Percentiles rank a stretch among this genome's conserved stretches.
These are phyloP conservation scores for Pelosia muscerda DNA, from an alignment of 2,888 invertebrate species.

Conservation along the genomic window DNA sequence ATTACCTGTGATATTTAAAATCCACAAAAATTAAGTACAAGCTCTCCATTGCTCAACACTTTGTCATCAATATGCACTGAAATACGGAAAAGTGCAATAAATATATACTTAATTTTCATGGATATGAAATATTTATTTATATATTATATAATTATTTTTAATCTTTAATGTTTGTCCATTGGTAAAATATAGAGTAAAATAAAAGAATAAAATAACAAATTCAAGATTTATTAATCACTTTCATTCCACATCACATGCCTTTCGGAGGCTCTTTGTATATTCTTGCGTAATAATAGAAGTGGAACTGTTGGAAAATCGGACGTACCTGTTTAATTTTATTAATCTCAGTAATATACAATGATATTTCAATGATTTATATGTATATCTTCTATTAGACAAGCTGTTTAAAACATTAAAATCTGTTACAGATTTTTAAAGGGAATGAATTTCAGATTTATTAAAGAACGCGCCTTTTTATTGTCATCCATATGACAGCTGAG, in stretches of 20 bases:
- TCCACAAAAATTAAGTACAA: neutral
- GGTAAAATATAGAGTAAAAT: constrained; percentile 16
- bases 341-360: constrained; percentile 26
- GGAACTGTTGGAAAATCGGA: constrained; percentile 14
- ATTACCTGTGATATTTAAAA: too few relatives aligned
- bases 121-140: neutral
- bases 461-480: neutral
- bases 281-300: constrained; percentile 7
- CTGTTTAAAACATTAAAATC: too few relatives aligned
- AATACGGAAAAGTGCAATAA: neutral
- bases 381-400: neutral
- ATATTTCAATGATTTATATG: neutral
- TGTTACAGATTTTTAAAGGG: too few relatives aligned
- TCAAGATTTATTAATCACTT: constrained; percentile 75
- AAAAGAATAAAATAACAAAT: constrained; percentile 62
- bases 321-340: constrained; percentile 14
- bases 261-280: constrained; percentile 61
- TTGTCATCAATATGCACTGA: neutral
- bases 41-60: neutral
- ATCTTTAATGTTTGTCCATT: neutral
- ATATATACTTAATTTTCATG: constrained; percentile 2
- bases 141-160: neutral
- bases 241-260: constrained; percentile 72
- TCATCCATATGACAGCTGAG: too few relatives aligned
- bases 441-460: too few relatives aligned